Base-by-base conservation (phyloP, 2,888 invertebrate genomes). In the Mongoloraphidia duomilia region DNA sequence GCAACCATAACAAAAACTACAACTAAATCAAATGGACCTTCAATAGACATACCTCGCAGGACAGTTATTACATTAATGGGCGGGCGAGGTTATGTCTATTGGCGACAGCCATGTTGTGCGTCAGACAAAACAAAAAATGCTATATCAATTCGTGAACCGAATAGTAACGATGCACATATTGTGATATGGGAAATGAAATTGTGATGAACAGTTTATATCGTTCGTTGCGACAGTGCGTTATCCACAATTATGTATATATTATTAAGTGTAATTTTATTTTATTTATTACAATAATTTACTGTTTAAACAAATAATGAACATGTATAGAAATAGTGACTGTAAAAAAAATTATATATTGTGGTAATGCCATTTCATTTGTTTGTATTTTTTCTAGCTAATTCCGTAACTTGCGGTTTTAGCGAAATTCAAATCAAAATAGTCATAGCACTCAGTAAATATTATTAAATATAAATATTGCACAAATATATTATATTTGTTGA, bases 161-260 rank as follows among this genome's bases (percentile, higher is more conserved):
- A 87, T 65, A 82, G 82, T 53, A 85, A 79, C 61, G 88, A 90
- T 73, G 90, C 92, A 12, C 88, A 91, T 68, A 82, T 92, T 60
- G 83, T 91, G 53, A 77, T 92, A 44, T 92, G 92, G 91, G 92
- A 93, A 67, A 81, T 84, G 70, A 86, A 85, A 63, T 77, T 82
- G 73, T 82, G 77, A 79, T 71, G 13, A 52, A 50, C 41, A 39
- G 34, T 33, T 50, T 10, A 26, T 26, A 9, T 26, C 26, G 26
- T 26, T 26, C 6, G 26, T 26, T 26, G 26, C 26, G 26, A 26
- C 26, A 26, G 26, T 26, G 26, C 26, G 6, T 26, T 26, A 26
- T 26, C 26, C 26, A 26, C 52, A 53, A 54, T 44, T 44, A 52
- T 50, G 49, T 50, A 47, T 44, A 56, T 13, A 51, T 48, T 55